Evolutionary conservation across 2,113 vertebrate genomes (phyloP).

Genomic region (rat (Rattus norvegicus)): DNA sequence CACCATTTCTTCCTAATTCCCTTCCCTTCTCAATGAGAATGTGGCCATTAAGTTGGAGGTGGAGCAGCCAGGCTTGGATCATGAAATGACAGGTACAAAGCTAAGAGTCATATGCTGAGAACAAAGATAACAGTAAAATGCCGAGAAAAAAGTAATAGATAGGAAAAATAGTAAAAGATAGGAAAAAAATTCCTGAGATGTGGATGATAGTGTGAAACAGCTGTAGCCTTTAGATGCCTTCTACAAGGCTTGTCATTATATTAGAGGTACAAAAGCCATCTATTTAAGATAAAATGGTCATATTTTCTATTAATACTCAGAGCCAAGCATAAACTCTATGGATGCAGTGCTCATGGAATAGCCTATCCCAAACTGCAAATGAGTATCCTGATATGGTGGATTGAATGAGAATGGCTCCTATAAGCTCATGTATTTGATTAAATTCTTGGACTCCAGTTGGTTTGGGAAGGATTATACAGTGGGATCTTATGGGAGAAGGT

Average conservation of each 20-base stretch:
- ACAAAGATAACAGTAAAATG: background rate
- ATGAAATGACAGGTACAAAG: background rate
- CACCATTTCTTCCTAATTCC: background rate
- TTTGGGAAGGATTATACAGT: background rate
- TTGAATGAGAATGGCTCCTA: background rate
- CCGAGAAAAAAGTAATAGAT: background rate
- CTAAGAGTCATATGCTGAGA: background rate
- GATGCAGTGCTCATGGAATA: background rate
- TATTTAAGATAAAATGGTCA: background rate
- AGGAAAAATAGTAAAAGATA: background rate
- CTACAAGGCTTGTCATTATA: background rate
- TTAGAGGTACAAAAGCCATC: background rate
- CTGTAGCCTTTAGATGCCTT: background rate
- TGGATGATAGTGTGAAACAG: background rate
- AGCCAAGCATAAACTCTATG: background rate
- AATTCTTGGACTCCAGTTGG: background rate
- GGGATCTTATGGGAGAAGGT: background rate
- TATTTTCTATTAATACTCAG: conserved; percentile 34
- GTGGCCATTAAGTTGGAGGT: background rate
- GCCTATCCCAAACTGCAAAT: background rate
- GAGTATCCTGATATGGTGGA: background rate
- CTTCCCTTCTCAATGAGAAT: background rate
- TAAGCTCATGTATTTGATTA: background rate
- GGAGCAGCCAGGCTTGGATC: background rate
- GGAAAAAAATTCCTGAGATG: background rate